Evolutionary conservation across 2,797 vertebrate species (phyloP).

Genomic region (Cheirogaleus major): DNA sequence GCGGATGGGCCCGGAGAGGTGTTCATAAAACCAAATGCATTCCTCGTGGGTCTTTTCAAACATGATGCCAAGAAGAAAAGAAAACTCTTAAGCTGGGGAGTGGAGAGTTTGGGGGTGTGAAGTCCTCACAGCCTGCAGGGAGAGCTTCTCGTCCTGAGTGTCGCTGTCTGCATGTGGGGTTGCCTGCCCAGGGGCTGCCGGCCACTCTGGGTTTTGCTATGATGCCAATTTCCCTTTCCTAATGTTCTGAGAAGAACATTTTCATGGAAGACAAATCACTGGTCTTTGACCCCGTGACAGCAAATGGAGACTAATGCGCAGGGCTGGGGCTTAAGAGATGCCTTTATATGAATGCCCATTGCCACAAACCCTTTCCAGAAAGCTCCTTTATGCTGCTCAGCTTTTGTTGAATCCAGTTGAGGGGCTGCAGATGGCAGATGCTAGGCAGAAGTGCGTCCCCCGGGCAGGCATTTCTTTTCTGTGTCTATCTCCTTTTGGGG

Average conservation of each 20-base stretch:
- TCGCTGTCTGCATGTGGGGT: background rate
- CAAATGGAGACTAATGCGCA: slow-evolving; percentile 51
- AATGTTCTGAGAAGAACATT: slow-evolving; percentile 51
- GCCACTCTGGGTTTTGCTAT: background rate
- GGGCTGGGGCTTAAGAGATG: background rate
- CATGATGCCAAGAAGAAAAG: background rate
- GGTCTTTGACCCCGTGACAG: slow-evolving; percentile 15
- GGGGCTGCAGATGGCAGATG: background rate
- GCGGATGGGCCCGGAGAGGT: background rate
- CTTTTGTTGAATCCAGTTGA: background rate
- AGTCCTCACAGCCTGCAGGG: background rate
- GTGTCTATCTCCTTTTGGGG: background rate
- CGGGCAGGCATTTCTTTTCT: background rate
- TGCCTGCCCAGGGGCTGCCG: background rate
- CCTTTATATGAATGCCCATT: slow-evolving; percentile 15
- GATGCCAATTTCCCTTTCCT: slow-evolving; percentile 2
- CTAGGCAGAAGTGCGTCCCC: background rate
- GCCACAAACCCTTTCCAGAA: slow-evolving; percentile 45
- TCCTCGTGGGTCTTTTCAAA: background rate
- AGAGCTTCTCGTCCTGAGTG: background rate
- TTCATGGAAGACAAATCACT: slow-evolving; percentile 49
- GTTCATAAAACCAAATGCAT: background rate
- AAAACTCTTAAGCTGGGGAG: background rate
- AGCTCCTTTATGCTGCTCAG: slow-evolving; percentile 2
- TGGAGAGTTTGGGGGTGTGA: background rate